phyloP scores from a whole-genome alignment of 2,888 invertebrate species.

The Priocnemis perturbator region DNA sequence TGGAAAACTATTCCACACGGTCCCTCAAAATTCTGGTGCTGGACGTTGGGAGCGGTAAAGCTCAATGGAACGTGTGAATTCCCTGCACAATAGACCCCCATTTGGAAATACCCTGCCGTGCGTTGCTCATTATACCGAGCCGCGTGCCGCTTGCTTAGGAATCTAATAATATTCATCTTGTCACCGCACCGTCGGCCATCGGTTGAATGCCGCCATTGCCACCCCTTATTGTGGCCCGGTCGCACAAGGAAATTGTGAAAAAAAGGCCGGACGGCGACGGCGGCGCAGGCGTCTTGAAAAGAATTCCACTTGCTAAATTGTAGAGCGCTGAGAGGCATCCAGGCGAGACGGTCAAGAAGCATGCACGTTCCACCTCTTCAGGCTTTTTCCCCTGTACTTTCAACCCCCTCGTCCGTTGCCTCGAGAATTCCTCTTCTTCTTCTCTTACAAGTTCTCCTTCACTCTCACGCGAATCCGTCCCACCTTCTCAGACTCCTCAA shows the following conservation, averaged over 20 bases:
- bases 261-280: constrained; percentile 22
- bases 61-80: constrained; percentile 7
- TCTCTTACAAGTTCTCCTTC: not conserved
- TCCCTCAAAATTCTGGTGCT: too few relatives aligned
- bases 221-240: constrained; percentile 19
- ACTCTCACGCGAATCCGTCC: too few relatives aligned
- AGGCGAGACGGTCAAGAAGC: constrained; percentile 7
- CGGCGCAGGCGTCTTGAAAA: constrained; percentile 19
- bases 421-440: not conserved
- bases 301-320: constrained; percentile 34
- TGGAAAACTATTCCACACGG: too few relatives aligned
- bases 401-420: constrained; percentile 3
- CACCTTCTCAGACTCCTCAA: too few relatives aligned
- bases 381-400: constrained; percentile 1
- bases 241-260: constrained; percentile 14
- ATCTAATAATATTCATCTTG: constrained; percentile 22
- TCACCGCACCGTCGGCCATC: constrained; percentile 16
- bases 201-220: constrained; percentile 25
- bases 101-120: too few relatives aligned
- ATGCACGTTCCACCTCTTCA: constrained; percentile 6
- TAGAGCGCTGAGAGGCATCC: constrained; percentile 9
- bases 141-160: not conserved
- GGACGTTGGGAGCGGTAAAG: too few relatives aligned
- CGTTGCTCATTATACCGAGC: too few relatives aligned
- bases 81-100: too few relatives aligned